These are phyloP conservation scores for Remorina albescens DNA, from an alignment of 2,797 vertebrate species.

Conservation along the genomic window DNA sequence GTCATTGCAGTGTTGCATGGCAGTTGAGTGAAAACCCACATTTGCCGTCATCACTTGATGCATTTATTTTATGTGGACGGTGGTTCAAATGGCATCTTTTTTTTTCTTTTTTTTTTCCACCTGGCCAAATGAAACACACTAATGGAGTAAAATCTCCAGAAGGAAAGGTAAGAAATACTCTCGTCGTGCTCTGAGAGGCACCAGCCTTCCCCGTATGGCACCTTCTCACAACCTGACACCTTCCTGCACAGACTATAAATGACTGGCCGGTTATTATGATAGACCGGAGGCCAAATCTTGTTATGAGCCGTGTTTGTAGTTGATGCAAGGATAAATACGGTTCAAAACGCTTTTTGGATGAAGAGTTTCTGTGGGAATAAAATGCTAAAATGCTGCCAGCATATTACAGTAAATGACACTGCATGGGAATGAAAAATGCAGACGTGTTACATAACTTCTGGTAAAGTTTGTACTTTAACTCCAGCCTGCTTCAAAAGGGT, in stretches of 20 bases:
- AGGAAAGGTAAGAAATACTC: conserved; percentile 30
- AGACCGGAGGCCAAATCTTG: conserved; percentile 36
- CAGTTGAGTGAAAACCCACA: neutral
- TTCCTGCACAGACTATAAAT: conserved; percentile 26
- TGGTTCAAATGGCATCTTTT: conserved; percentile 27
- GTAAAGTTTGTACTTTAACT: conserved; percentile 69
- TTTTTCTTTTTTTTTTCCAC: conserved; percentile 28
- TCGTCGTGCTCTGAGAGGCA: conserved; percentile 28
- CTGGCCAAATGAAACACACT: conserved; percentile 47
- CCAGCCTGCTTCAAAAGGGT: conserved; percentile 54
- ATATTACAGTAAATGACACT: conserved; percentile 80
- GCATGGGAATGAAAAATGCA: conserved; percentile 73
- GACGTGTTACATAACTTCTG: conserved; percentile 81
- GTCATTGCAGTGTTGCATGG: conserved; percentile 19
- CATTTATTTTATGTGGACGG: conserved; percentile 11
- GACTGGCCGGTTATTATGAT: conserved; percentile 52
- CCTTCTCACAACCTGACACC: conserved; percentile 43
- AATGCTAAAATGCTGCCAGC: conserved; percentile 59
- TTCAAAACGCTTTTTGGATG: conserved; percentile 62
- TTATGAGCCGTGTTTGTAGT: conserved; percentile 52
- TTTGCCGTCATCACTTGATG: conserved; percentile 32
- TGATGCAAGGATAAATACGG: conserved; percentile 54
- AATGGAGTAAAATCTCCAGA: conserved; percentile 33
- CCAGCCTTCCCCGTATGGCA: conserved; percentile 42
- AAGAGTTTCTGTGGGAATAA: conserved; percentile 45